Evolutionary conservation across 2,113 vertebrate genomes (phyloP).

Genomic region (Glaucidium brasilianum): DNA sequence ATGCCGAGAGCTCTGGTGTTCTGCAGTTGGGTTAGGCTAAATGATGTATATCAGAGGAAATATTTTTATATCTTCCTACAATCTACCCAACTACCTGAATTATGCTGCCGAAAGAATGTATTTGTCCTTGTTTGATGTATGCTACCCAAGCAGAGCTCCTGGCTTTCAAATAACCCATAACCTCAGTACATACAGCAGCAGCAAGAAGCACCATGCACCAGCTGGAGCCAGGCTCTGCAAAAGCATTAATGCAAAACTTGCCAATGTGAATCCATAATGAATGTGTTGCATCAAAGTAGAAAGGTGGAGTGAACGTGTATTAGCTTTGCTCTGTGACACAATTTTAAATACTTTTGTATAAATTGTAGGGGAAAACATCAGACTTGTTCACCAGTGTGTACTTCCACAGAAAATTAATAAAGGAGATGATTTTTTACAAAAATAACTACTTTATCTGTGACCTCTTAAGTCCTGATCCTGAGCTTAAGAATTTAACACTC

Average conservation of each 20-base stretch:
- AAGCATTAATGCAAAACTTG: not conserved
- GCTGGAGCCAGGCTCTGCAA: not conserved
- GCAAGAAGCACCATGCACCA: not conserved
- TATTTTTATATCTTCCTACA: not conserved
- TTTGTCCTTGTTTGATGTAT: not conserved
- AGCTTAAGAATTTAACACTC: not conserved
- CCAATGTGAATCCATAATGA: rapidly evolving
- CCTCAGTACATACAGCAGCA: not conserved
- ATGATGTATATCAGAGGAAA: not conserved
- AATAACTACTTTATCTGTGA: not conserved
- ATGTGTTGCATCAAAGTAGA: not conserved
- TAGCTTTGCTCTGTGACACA: not conserved
- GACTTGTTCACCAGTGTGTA: not conserved
- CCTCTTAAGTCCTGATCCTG: not conserved
- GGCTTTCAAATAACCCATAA: not conserved
- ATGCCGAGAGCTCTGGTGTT: not conserved
- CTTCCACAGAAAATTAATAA: not conserved
- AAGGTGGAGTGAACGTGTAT: not conserved
- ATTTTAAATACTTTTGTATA: not conserved
- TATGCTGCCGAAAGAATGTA: not conserved
- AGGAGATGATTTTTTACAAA: not conserved
- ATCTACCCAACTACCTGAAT: not conserved
- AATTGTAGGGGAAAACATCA: not conserved
- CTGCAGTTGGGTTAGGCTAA: not conserved
- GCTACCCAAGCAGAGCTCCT: not conserved